Evolutionary conservation across 2,113 vertebrate species (phyloP).

Genomic region (Bubo bubo): DNA sequence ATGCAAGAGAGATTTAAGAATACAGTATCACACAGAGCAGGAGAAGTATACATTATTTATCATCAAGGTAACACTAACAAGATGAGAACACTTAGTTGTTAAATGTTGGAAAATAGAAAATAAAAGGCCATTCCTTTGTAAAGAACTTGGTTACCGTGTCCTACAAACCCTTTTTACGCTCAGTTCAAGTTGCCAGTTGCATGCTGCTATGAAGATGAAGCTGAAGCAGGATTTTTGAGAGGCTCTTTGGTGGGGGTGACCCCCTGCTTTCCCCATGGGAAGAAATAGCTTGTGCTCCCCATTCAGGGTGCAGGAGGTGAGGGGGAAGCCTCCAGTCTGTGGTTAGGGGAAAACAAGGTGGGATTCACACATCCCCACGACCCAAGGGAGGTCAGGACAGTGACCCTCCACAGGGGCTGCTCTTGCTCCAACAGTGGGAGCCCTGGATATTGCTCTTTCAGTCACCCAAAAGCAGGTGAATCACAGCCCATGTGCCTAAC

Average conservation of each 20-base stretch:
- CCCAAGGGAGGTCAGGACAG: neutral
- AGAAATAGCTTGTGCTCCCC: neutral
- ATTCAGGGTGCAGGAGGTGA: neutral
- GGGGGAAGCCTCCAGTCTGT: neutral
- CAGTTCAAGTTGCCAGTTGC: neutral
- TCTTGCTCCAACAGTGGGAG: neutral
- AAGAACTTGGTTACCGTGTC: neutral
- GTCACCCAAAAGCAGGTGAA: neutral
- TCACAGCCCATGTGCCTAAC: accelerated
- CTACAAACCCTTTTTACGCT: neutral
- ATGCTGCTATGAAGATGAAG: neutral
- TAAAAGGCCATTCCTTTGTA: neutral
- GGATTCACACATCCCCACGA: neutral
- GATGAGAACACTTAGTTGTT: neutral
- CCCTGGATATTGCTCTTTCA: neutral
- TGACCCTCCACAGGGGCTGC: neutral
- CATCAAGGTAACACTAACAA: conserved; percentile 13
- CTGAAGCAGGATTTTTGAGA: neutral
- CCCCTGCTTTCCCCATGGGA: neutral
- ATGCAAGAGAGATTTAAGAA: neutral
- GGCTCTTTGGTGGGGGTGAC: accelerated
- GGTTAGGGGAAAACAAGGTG: neutral
- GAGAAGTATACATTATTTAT: conserved; percentile 19
- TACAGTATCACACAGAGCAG: neutral
- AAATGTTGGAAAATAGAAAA: neutral